Evolutionary conservation across 2,888 invertebrate species (phyloP).

Genomic region (Mylabris sibirica): DNA sequence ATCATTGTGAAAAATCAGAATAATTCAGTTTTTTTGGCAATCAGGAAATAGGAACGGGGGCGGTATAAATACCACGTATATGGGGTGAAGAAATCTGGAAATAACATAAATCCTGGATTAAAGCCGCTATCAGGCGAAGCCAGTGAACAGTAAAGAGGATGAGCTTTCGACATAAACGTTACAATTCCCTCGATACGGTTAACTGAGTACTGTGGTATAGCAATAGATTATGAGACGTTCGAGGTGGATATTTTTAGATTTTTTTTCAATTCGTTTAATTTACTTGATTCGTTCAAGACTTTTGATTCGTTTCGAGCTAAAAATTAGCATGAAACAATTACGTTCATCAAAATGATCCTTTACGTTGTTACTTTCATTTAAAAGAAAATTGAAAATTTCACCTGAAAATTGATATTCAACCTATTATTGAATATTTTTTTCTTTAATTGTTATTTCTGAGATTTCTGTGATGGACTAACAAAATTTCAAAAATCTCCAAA

Average conservation of each 20-base stretch:
- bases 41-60: background rate
- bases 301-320: background rate
- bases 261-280: background rate
- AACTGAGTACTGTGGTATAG: constrained; percentile 3
- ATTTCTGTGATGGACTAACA: no score
- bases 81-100: constrained; percentile 52
- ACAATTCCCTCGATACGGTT: constrained; percentile 30
- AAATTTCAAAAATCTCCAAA: background rate
- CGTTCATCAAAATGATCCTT: no score
- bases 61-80: constrained; percentile 24
- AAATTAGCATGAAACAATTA: no score
- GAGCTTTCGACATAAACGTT: constrained; percentile 47
- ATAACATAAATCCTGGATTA: constrained; percentile 62
- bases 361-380: no score
- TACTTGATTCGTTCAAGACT: background rate
- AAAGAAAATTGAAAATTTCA: no score
- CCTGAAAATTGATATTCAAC: no score
- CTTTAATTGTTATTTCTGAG: no score
- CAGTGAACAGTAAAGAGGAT: constrained; percentile 60
- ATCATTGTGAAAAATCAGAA: no score
- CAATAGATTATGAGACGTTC: background rate
- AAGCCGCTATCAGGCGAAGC: constrained; percentile 58
- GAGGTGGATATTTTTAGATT: no score
- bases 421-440: no score
- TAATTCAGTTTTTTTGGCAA: background rate